Conservation (phyloP, 1,140 invertebrate genomes). For the Brachionus plicatilis region DNA sequence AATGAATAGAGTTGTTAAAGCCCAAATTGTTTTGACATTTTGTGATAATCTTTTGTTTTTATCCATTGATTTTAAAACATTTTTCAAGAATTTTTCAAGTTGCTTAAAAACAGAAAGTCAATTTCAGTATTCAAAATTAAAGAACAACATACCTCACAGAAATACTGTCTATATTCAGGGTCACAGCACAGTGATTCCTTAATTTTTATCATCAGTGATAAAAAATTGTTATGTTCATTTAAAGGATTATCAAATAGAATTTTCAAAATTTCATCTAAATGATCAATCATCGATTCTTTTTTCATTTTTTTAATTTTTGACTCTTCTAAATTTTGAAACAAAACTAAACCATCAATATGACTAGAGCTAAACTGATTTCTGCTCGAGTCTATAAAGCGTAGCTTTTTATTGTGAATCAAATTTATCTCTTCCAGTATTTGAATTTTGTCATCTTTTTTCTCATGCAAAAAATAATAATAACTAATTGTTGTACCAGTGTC, state of each 20-base stretch:
- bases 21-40: not conserved
- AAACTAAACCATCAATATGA: not conserved
- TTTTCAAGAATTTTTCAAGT: not conserved
- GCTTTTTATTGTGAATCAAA: not conserved
- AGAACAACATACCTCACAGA: not conserved
- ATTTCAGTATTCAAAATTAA: not conserved
- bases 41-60: not conserved
- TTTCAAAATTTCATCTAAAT: not conserved
- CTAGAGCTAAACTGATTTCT: not conserved
- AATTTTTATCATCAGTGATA: not conserved
- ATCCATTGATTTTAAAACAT: not conserved
- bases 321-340: not conserved
- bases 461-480: not conserved
- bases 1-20: not conserved
- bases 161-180: not conserved
- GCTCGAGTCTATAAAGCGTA: not conserved
- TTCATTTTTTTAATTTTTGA: not conserved
- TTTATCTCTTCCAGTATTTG: not conserved
- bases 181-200: not conserved
- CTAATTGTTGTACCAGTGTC: not conserved
- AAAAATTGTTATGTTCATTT: not conserved
- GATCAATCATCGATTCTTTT: not conserved
- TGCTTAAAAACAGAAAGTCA: not conserved
- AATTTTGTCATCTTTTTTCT: not conserved
- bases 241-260: not conserved